phyloP scores from a whole-genome alignment of 2,797 vertebrate species.

The Champsocephalus esox region DNA sequence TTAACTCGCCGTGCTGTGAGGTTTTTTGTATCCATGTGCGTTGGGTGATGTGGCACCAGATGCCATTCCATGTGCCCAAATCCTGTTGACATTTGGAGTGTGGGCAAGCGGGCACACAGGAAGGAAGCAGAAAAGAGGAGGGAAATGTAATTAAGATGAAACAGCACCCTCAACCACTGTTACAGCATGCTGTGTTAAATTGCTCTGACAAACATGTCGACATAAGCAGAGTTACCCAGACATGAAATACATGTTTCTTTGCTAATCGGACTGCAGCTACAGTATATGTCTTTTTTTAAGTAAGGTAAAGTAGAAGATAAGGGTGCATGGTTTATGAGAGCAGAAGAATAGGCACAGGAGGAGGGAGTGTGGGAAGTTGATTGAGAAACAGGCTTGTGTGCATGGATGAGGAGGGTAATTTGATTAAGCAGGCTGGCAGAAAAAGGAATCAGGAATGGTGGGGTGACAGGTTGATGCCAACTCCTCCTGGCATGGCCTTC shows the following conservation, averaged over 20 bases:
- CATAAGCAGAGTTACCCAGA: constrained; percentile 9
- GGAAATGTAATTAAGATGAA: constrained; percentile 96
- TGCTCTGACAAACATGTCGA: constrained; percentile 21
- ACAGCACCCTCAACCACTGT: constrained; percentile 89
- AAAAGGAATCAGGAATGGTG: constrained; percentile 84
- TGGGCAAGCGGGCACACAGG: constrained; percentile 75
- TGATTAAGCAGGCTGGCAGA: constrained; percentile 92
- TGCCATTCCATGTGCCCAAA: constrained; percentile 97
- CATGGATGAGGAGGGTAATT: constrained; percentile 86
- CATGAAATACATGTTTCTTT: constrained; percentile 10
- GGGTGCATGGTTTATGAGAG: constrained; percentile 40
- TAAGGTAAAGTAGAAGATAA: constrained; percentile 20
- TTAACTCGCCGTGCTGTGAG: constrained; percentile 86
- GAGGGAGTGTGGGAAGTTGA: constrained; percentile 46
- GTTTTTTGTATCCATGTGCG: constrained; percentile 90
- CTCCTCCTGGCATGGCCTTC: constrained; percentile 76
- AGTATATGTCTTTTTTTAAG: constrained; percentile 23
- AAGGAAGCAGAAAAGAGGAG: constrained; percentile 84
- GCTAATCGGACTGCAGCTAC: constrained; percentile 10
- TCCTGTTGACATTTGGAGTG: constrained; percentile 97
- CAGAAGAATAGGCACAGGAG: constrained; percentile 22
- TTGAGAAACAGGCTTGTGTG: constrained; percentile 67
- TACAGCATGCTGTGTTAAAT: constrained; percentile 65
- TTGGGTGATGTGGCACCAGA: constrained; percentile 93
- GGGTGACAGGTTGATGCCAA: constrained; percentile 86